A percentile compares a stretch with the other conserved stretches of the same genome.
Evolutionary conservation across 2,888 invertebrate genomes (phyloP).

Genomic region (Sepioteuthis lessoniana): DNA sequence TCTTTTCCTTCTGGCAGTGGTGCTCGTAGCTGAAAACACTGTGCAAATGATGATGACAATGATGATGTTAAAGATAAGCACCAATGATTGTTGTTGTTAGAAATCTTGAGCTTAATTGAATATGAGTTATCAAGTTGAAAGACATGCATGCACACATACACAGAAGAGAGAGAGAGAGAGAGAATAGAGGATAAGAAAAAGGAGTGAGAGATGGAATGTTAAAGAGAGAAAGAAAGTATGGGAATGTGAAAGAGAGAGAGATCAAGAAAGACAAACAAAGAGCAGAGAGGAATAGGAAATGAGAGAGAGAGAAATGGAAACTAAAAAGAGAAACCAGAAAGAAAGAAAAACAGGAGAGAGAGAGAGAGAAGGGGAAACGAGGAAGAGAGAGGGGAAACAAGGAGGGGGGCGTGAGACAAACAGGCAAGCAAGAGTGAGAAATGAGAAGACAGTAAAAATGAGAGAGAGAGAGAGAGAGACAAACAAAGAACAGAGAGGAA

Average conservation of each 20-base stretch:
- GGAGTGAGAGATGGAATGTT: too few species aligned
- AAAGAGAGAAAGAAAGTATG: too few species aligned
- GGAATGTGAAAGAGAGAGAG: too few species aligned
- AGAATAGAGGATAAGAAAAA: not conserved
- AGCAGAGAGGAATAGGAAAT: not conserved
- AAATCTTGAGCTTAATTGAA: not conserved
- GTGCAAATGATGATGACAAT: not conserved
- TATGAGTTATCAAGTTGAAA: not conserved
- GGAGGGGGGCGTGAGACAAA: not conserved
- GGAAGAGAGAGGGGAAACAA: not conserved
- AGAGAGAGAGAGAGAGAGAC: not conserved
- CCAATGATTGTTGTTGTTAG: not conserved
- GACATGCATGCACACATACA: not conserved
- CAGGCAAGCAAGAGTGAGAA: not conserved
- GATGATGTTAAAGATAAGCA: not conserved
- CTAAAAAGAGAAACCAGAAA: too few species aligned
- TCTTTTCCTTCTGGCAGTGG: not conserved
- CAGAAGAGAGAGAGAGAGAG: too few species aligned
- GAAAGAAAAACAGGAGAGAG: not conserved
- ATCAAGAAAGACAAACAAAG: too few species aligned
- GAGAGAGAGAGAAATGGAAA: too few species aligned
- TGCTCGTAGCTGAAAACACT: not conserved
- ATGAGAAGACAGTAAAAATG: not conserved
- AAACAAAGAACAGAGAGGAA: not conserved
- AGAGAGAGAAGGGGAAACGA: not conserved